Percentiles rank a stretch among this genome's conserved stretches.
Evolutionary conservation across 1,140 invertebrate genomes (phyloP).

Genomic region (Drosophila lacteicornis): DNA sequence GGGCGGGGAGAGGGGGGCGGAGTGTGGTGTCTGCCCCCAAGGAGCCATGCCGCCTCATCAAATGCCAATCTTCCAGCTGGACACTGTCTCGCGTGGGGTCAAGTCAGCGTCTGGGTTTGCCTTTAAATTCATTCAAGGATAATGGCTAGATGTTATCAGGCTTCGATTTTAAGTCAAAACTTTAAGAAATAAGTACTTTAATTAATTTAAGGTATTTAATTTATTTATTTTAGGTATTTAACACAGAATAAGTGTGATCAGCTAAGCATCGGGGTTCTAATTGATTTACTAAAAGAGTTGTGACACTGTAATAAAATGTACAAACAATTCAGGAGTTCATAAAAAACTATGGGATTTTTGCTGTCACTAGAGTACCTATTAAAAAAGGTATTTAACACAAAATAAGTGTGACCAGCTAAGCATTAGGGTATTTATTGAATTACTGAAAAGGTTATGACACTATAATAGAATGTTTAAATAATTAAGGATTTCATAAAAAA

Average conservation of each 20-base stretch:
- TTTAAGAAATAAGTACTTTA: background rate
- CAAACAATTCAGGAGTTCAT: no score
- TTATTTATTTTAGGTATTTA: background rate
- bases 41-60: constrained; percentile 6
- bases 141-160: background rate
- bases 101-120: background rate
- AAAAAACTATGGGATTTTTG: no score
- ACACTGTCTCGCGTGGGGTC: no score
- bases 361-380: no score
- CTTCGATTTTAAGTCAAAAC: background rate
- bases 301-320: no score
- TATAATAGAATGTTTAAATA: no score
- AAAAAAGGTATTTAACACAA: no score
- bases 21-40: background rate
- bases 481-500: no score
- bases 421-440: background rate
- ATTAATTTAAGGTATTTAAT: no score
- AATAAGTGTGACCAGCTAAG: no score
- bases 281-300: no score
- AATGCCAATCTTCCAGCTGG: background rate
- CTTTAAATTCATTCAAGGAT: background rate
- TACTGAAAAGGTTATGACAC: background rate
- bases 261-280: background rate
- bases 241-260: background rate
- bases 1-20: background rate